A percentile compares a stretch with the other conserved stretches of the same genome.
Conservation (phyloP, 2,113 vertebrate genomes). For the Speoplatyrhinus poulsoni region DNA sequence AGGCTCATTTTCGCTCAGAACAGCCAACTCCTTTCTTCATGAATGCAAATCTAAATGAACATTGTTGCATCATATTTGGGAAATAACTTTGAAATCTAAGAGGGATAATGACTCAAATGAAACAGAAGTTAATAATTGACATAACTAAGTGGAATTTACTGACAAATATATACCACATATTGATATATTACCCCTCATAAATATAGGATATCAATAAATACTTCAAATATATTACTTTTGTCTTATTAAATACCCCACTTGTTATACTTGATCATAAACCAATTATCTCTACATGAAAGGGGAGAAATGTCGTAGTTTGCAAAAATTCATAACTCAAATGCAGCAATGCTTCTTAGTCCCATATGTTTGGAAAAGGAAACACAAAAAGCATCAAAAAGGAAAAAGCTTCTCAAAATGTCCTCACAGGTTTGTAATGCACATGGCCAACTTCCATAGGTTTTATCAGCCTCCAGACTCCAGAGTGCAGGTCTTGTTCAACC, state of each 20-base stretch:
- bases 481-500: no score
- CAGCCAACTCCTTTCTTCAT: background rate
- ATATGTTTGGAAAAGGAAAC: slow-evolving; percentile 28
- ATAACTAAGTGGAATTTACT: background rate
- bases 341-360: slow-evolving; percentile 26
- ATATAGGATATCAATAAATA: slow-evolving; percentile 71
- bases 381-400: slow-evolving; percentile 20
- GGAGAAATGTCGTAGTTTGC: slow-evolving; percentile 2
- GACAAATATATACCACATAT: background rate
- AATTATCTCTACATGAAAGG: slow-evolving; percentile 33
- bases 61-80: slow-evolving; percentile 1
- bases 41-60: background rate
- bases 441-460: background rate
- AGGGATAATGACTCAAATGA: background rate
- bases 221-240: slow-evolving; percentile 72
- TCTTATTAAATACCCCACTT: slow-evolving; percentile 49
- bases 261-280: slow-evolving; percentile 32
- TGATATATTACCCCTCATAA: slow-evolving; percentile 24
- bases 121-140: background rate
- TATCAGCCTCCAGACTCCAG: no score
- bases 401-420: slow-evolving; percentile 25
- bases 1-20: no score
- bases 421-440: slow-evolving; percentile 42
- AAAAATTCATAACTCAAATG: slow-evolving; percentile 28
- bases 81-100: slow-evolving; percentile 26